Evolutionary conservation across 2,113 vertebrate genomes (phyloP), one percentile per base, ranked within the genome.

Genomic region (Periophthalmus modestus): DNA sequence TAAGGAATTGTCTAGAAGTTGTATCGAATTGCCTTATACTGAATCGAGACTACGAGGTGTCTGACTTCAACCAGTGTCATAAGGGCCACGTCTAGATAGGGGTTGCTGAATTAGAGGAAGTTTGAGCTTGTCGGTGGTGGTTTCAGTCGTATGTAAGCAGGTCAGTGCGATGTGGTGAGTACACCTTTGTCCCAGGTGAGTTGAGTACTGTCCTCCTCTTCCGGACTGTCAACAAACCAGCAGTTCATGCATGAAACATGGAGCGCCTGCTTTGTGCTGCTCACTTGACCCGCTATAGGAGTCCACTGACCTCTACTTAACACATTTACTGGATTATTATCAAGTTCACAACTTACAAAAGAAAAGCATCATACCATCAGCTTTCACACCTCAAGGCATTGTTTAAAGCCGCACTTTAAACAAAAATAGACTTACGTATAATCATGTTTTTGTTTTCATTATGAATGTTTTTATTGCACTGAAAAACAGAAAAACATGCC

Each of bases 91-190:
- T 76, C 36, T 59, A 62, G 68, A 13, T 28, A 15, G 46, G 65
- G 59, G 33, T 21, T 43, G 18, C 75, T 86, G 81, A 83, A 75
- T 81, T 73, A 84, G 73, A 73, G 73, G 84, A 71, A 87, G 80
- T 66, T 77, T 65, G 36, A 19, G 18, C 48, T 54, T 43, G 63
- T 79, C 76, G 68, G 74, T 18, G 19, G 24, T 48, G 75, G 68
- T 76, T 74, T 81, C 68, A 75, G 47, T 23, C 48, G 16, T n/a
- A 10, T 52, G 82, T 46, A 83, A 83, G 65, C 80, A 80, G 87
- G 84, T 90, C 87, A 84, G 36, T 28, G 63, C n/a, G 69, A 86
- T 87, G 69, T 79, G 81, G 73, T 79, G 69, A 81, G 71, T 75
- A 73, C 82, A 85, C 67, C 54, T 76, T 47, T 79, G 69, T 48